Evolutionary conservation across 92 coral and sea anemone species (phyloP).

Genomic region (Phymanthus crucifer): DNA sequence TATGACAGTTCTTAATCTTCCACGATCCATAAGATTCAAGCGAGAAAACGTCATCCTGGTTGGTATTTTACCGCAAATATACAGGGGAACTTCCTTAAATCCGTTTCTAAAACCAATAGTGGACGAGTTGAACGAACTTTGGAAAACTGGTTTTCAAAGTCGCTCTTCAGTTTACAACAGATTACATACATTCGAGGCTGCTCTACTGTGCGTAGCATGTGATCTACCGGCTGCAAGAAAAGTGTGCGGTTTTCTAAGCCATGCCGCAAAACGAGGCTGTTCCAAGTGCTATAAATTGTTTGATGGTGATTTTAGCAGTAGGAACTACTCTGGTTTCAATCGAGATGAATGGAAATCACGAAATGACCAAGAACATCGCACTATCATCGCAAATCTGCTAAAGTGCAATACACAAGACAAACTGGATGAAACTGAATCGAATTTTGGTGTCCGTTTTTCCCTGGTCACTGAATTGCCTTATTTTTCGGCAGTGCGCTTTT

Average conservation of each 20-base stretch:
- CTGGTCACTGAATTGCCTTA: slow-evolving; percentile 16
- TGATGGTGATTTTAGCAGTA: slow-evolving; percentile 57
- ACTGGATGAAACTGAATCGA: not conserved
- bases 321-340: slow-evolving; percentile 8
- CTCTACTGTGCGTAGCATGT: slow-evolving; percentile 53
- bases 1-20: slow-evolving; percentile 46
- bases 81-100: slow-evolving; percentile 42
- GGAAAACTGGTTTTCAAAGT: slow-evolving; percentile 39
- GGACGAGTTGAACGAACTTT: slow-evolving; percentile 37
- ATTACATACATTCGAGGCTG: slow-evolving; percentile 28
- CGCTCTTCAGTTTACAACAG: slow-evolving; percentile 14
- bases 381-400: not conserved
- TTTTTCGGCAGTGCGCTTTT: slow-evolving; percentile 35
- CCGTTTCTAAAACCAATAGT: slow-evolving; percentile 47
- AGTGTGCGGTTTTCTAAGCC: slow-evolving; percentile 61
- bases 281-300: slow-evolving; percentile 54
- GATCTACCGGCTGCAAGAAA: slow-evolving; percentile 62
- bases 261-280: slow-evolving; percentile 63
- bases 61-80: slow-evolving; percentile 49
- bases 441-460: not conserved
- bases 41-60: slow-evolving; percentile 49
- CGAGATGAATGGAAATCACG: slow-evolving; percentile 55
- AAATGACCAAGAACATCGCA: not conserved
- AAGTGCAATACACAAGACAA: slow-evolving; percentile 8
- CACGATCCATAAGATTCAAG: slow-evolving; percentile 38